phyloP scores from a whole-genome alignment of 2,888 invertebrate genomes.

The Chydorus sphaericus region DNA sequence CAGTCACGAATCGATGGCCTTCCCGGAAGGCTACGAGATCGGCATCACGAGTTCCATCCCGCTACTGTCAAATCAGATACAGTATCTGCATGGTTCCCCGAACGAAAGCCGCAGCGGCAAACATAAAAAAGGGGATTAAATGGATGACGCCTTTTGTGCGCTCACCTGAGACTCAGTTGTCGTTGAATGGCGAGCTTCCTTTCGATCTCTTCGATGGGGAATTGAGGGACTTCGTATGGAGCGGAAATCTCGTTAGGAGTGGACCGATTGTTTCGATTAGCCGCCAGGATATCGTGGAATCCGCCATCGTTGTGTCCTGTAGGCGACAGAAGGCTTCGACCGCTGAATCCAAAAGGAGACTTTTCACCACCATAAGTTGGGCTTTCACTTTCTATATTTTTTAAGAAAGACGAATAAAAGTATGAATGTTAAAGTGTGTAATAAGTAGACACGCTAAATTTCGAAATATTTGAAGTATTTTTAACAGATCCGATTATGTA shows the following conservation, averaged over 20 bases:
- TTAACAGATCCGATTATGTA: no score
- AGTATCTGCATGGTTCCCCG: no score
- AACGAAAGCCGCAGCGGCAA: no score
- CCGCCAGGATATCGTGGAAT: constrained; percentile 27
- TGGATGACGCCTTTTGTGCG: no score
- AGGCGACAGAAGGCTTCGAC: constrained; percentile 14
- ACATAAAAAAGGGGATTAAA: no score
- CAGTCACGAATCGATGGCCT: no score
- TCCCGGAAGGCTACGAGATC: no score
- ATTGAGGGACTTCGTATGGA: constrained; percentile 93
- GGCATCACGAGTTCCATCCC: no score
- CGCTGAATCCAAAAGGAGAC: constrained; percentile 21
- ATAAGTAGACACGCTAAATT: no score
- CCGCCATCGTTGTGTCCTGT: constrained; percentile 24
- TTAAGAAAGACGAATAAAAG: neutral
- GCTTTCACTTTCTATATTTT: constrained; percentile 49
- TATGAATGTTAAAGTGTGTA: neutral
- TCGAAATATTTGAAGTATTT: no score
- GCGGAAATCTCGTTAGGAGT: constrained; percentile 68
- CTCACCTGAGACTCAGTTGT: constrained; percentile 75
- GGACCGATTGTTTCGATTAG: constrained; percentile 28
- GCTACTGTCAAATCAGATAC: no score
- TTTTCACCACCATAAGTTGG: constrained; percentile 33
- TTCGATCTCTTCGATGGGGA: constrained; percentile 94
- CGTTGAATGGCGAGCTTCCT: constrained; percentile 79